Evolutionary conservation across 92 coral and sea anemone species (phyloP).

Genomic region (Ricordea florida): DNA sequence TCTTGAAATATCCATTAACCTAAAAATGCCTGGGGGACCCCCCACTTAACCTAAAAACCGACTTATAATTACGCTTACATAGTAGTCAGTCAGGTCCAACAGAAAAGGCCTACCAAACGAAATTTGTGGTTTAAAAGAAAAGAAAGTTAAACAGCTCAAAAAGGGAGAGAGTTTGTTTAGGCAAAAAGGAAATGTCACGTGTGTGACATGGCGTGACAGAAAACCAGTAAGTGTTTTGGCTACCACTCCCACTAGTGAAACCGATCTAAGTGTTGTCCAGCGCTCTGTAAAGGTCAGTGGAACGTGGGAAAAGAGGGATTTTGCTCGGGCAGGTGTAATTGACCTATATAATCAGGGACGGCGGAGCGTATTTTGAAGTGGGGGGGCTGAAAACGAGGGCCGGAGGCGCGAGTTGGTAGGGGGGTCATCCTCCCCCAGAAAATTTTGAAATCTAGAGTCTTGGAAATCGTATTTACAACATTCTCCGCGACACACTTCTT

Average conservation of each 20-base stretch:
- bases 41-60: too few species aligned
- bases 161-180: neutral
- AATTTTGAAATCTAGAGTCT: too few species aligned
- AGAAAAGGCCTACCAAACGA: neutral
- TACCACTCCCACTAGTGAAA: neutral
- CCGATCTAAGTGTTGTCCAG: neutral
- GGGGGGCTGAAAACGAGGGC: too few species aligned
- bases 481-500: too few species aligned
- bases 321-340: neutral
- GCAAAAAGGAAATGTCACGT: neutral
- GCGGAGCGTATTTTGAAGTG: too few species aligned
- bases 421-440: too few species aligned
- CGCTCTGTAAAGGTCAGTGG: neutral
- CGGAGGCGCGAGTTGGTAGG: too few species aligned
- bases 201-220: neutral
- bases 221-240: slow-evolving; percentile 1
- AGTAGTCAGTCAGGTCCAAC: neutral
- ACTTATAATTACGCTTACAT: neutral
- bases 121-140: neutral
- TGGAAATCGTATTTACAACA: too few species aligned
- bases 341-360: neutral
- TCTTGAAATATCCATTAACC: too few species aligned
- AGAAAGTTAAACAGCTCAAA: neutral
- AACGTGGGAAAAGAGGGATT: neutral
- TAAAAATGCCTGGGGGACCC: too few species aligned